Conservation (phyloP, 23 tunicate genomes). For the Diplosoma virens region DNA sequence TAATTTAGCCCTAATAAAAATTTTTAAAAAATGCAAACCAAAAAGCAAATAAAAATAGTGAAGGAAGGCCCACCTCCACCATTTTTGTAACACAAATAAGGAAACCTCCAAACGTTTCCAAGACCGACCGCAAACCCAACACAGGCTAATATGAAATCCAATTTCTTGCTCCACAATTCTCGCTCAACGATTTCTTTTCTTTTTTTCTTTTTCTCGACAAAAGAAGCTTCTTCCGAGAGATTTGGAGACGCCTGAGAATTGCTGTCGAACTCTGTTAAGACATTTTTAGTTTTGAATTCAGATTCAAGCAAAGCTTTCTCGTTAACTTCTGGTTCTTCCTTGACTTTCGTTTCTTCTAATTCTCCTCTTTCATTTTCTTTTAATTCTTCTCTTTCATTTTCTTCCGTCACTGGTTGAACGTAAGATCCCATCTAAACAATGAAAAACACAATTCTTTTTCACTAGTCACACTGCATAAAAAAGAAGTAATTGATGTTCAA, state of each 20-base stretch:
- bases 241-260: no score
- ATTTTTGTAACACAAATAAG: slow-evolving; percentile 94
- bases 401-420: slow-evolving; percentile 23
- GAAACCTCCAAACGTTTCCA: slow-evolving; percentile 98
- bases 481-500: no score
- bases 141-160: slow-evolving; percentile 89
- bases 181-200: slow-evolving; percentile 3
- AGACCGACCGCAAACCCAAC: slow-evolving; percentile 95
- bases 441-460: neutral
- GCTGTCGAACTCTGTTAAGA: no score
- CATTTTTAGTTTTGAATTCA: no score
- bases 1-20: no score
- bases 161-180: slow-evolving; percentile 81
- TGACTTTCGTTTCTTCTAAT: neutral
- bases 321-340: no score
- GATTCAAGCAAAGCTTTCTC: no score
- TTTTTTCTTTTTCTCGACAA: no score
- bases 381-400: slow-evolving; percentile 8
- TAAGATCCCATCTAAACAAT: slow-evolving; percentile 1
- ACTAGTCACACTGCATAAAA: no score
- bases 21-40: no score
- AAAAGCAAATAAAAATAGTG: no score
- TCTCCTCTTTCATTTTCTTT: neutral
- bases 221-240: no score
- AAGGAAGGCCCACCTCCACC: slow-evolving; percentile 98